Percentiles rank a stretch among this genome's conserved stretches.
Evolutionary conservation across 2,888 invertebrate genomes (phyloP).

Genomic region (Cancer borealis): DNA sequence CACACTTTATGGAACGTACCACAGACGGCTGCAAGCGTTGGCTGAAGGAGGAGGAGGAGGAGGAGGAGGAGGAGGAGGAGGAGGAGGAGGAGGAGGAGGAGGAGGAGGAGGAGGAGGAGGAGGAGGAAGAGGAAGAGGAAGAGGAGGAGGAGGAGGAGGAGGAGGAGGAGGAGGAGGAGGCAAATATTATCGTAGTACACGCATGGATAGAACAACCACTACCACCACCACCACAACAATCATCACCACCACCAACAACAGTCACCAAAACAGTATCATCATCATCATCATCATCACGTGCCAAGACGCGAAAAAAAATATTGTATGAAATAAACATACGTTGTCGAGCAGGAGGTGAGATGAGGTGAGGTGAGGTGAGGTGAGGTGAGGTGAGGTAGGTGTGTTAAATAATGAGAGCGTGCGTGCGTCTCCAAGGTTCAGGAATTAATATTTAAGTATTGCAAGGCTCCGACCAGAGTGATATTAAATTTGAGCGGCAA

Average conservation of each 20-base stretch:
- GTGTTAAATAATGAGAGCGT: not conserved
- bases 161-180: not conserved
- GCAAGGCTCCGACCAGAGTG: not conserved
- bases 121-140: not conserved
- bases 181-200: not conserved
- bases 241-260: not conserved
- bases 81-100: constrained; percentile 4
- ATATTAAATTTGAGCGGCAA: constrained; percentile 5
- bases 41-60: too few species aligned
- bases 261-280: not conserved
- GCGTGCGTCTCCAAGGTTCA: not conserved
- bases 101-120: constrained; percentile 20
- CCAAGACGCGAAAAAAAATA: not conserved
- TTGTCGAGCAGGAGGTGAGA: too few species aligned
- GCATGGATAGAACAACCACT: not conserved
- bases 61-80: not conserved
- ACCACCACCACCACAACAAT: not conserved
- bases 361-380: too few species aligned
- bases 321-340: too few species aligned
- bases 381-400: not conserved
- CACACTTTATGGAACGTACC: too few species aligned
- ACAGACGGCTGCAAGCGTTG: too few species aligned
- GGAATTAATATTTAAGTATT: constrained; percentile 1
- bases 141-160: not conserved
- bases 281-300: not conserved